These are phyloP conservation scores for Psephotus haematonotus DNA, from an alignment of 2,113 vertebrate genomes.

Conservation along the genomic window DNA sequence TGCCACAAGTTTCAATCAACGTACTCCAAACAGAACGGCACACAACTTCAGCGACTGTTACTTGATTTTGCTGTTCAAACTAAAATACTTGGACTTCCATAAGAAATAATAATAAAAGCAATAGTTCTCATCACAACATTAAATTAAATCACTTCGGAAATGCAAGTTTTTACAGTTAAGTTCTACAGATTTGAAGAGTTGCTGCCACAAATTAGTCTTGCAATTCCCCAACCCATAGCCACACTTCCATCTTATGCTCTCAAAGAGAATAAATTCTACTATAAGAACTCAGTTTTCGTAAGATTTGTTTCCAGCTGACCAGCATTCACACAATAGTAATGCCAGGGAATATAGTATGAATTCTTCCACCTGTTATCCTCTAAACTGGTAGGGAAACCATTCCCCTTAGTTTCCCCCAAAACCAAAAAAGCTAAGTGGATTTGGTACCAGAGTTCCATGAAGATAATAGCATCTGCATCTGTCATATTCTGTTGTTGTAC, in stretches of 20 bases:
- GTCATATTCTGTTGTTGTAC: background rate
- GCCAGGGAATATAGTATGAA: background rate
- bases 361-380: background rate
- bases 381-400: background rate
- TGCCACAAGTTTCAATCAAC: background rate
- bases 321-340: fast-evolving
- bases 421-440: background rate
- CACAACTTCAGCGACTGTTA: background rate
- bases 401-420: background rate
- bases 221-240: background rate
- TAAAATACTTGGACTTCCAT: background rate
- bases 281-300: background rate
- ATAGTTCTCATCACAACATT: background rate
- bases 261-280: background rate
- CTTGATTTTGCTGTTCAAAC: background rate
- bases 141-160: background rate
- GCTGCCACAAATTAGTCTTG: background rate
- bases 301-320: background rate
- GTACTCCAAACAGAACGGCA: background rate
- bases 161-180: background rate
- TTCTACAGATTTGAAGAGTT: background rate
- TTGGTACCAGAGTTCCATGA: background rate
- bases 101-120: background rate
- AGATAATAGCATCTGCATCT: background rate
- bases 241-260: background rate